A percentile compares a stretch with the other conserved stretches of the same genome.
phyloP scores from a whole-genome alignment of 2,113 vertebrate genomes.

The Perognathus longimembris region DNA sequence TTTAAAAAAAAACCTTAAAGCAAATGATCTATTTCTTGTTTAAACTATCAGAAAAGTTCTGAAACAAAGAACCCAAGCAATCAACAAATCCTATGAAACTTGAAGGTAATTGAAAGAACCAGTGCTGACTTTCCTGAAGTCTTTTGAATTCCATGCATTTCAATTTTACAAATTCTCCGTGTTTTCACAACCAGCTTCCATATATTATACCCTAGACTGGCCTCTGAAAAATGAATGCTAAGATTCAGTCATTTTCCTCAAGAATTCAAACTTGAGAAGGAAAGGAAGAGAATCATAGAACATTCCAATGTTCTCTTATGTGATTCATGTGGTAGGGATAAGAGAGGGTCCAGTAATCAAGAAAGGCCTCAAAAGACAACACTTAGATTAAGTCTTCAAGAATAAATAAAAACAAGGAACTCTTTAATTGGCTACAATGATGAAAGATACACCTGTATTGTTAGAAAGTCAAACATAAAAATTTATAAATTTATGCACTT shows the following conservation, averaged over 20 bases:
- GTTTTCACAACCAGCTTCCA: not conserved
- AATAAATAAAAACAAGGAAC: not conserved
- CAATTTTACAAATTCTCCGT: not conserved
- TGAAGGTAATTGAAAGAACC: not conserved
- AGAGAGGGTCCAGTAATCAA: not conserved
- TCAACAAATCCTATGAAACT: not conserved
- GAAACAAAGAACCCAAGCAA: not conserved
- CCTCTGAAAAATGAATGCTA: slow-evolving; percentile 1
- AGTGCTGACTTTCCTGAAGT: not conserved
- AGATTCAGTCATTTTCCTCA: not conserved
- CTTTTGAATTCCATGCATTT: not conserved
- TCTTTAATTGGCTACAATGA: not conserved
- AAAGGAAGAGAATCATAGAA: not conserved
- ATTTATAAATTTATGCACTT: not conserved
- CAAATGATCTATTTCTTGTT: not conserved
- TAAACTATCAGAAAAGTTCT: not conserved
- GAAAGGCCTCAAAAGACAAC: not conserved
- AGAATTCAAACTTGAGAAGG: not conserved
- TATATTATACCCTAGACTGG: not conserved
- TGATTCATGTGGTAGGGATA: not conserved
- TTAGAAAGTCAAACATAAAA: not conserved
- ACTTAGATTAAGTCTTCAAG: not conserved
- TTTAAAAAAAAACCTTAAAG: not conserved
- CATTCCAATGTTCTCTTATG: not conserved
- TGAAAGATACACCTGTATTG: not conserved